A percentile compares a stretch with the other conserved stretches of the same genome.
These are phyloP conservation scores for Thymallus thymallus DNA, from an alignment of 2,113 vertebrate species.

Conservation along the genomic window DNA sequence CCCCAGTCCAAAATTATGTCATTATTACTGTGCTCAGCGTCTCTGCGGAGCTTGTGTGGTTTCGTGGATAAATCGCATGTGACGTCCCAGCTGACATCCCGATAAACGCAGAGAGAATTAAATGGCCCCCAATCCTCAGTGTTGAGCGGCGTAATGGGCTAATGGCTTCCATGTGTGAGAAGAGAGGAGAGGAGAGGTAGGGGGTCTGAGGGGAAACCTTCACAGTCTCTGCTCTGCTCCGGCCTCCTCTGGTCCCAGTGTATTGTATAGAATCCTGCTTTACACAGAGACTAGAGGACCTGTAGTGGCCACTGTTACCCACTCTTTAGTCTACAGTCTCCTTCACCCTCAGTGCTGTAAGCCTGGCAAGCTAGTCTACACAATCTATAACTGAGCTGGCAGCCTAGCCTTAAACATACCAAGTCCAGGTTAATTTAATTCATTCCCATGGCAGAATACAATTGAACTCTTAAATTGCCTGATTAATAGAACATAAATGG, in stretches of 20 bases:
- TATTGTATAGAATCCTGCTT: constrained; percentile 33
- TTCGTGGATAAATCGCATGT: constrained; percentile 62
- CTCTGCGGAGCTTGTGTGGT: constrained; percentile 57
- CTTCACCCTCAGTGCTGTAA: constrained; percentile 18
- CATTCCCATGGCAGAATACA: too few relatives aligned
- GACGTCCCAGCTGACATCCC: constrained; percentile 65
- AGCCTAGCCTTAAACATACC: neutral
- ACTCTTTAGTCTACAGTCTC: constrained; percentile 16
- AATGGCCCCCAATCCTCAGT: constrained; percentile 50
- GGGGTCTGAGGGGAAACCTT: neutral
- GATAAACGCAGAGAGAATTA: constrained; percentile 65
- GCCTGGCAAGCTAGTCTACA: constrained; percentile 15
- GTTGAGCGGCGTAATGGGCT: constrained; percentile 46
- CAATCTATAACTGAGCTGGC: too few relatives aligned
- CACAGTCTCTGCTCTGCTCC: neutral
- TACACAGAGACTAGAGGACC: constrained; percentile 23
- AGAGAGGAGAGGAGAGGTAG: constrained; percentile 14
- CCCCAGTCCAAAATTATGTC: constrained; percentile 56
- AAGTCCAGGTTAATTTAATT: neutral
- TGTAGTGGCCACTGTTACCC: constrained; percentile 60
- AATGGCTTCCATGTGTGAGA: constrained; percentile 63
- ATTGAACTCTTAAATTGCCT: too few relatives aligned
- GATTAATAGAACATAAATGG: too few relatives aligned
- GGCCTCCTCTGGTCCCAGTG: constrained; percentile 42
- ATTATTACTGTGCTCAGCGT: constrained; percentile 45